Percentiles rank a stretch among this genome's conserved stretches.
phyloP scores from a whole-genome alignment of 2,113 vertebrate genomes.

The Callopanchax toddi region DNA sequence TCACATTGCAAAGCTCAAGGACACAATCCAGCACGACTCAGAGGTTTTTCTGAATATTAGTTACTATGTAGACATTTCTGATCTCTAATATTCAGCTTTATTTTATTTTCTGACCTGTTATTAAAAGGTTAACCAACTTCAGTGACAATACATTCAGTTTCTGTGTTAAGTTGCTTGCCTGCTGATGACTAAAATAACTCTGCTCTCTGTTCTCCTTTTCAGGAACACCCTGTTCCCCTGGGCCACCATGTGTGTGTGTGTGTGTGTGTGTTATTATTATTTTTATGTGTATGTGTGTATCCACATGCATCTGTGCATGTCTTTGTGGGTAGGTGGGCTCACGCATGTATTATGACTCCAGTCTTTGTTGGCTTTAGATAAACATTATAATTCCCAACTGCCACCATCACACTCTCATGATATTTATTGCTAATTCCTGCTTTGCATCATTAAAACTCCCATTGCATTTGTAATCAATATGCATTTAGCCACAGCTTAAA shows the following conservation, averaged over 20 bases:
- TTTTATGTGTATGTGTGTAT: slow-evolving; percentile 16
- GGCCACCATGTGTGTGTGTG: slow-evolving; percentile 15
- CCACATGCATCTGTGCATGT: not conserved
- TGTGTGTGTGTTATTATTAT: slow-evolving; percentile 1
- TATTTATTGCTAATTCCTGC: too few species aligned
- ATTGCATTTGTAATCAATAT: not conserved
- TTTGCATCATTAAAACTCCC: too few species aligned
- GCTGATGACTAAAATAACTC: slow-evolving; percentile 74
- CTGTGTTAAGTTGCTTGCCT: slow-evolving; percentile 43
- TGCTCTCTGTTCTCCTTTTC: slow-evolving; percentile 82
- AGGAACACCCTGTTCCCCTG: slow-evolving; percentile 73
- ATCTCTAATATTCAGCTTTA: not conserved
- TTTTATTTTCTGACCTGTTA: not conserved
- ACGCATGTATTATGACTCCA: not conserved
- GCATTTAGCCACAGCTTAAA: too few species aligned
- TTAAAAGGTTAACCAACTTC: not conserved
- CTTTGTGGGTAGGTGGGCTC: not conserved
- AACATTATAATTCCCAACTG: not conserved
- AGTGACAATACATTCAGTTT: slow-evolving; percentile 27
- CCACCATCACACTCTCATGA: not conserved
- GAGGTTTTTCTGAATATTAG: too few species aligned
- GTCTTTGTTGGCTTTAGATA: not conserved
- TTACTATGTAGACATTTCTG: not conserved
- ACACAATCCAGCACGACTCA: too few species aligned
- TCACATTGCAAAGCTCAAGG: too few species aligned